Conservation (phyloP, 2,797 vertebrate genomes). For the Melanotaenia pygmaea region DNA sequence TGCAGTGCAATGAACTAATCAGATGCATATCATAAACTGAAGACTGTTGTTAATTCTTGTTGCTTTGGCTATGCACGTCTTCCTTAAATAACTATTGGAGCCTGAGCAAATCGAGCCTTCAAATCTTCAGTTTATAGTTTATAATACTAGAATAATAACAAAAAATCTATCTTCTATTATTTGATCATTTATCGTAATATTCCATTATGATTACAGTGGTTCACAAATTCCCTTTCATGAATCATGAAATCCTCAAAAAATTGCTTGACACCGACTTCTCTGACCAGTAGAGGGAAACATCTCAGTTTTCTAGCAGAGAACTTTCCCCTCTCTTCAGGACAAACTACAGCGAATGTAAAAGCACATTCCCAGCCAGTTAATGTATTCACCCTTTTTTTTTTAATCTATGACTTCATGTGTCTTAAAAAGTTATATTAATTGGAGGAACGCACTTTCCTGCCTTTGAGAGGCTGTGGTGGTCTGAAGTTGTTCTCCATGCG, state of each 20-base stretch:
- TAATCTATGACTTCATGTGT: not conserved
- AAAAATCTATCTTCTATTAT: not conserved
- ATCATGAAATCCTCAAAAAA: slow-evolving; percentile 6
- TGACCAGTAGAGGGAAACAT: slow-evolving; percentile 31
- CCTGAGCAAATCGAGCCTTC: slow-evolving; percentile 4
- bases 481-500: slow-evolving; percentile 98
- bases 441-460: slow-evolving; percentile 91
- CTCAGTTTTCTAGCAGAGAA: slow-evolving; percentile 20
- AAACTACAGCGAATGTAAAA: slow-evolving; percentile 28
- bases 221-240: slow-evolving; percentile 32
- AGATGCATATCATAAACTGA: slow-evolving; percentile 15
- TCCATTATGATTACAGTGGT: not conserved
- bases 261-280: slow-evolving; percentile 1
- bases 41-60: slow-evolving; percentile 6
- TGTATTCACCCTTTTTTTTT: slow-evolving; percentile 25
- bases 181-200: not conserved
- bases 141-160: not conserved
- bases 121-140: slow-evolving; percentile 6
- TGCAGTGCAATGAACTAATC: not conserved
- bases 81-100: not conserved
- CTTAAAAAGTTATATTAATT: slow-evolving; percentile 65
- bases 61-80: not conserved
- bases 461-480: slow-evolving; percentile 93
- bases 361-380: slow-evolving; percentile 31
- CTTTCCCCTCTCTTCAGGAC: slow-evolving; percentile 7